Percentiles rank a stretch among this genome's conserved stretches.
Conservation (phyloP, 2,888 invertebrate species). For the Drosophila merina region DNA sequence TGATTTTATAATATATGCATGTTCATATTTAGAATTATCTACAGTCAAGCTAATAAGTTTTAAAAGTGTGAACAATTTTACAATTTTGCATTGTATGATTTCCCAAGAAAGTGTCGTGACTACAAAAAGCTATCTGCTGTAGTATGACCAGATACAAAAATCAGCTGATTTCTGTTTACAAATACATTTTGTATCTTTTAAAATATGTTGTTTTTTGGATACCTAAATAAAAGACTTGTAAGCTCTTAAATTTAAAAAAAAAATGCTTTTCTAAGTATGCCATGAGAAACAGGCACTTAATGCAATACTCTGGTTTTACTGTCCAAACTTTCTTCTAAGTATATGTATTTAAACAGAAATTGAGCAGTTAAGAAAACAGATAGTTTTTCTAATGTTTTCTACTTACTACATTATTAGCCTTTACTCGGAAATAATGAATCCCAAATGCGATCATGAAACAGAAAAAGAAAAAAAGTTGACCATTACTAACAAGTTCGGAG, state of each 20-base stretch:
- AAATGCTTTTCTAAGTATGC: too few species aligned
- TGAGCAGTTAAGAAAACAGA: too few species aligned
- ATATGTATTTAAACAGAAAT: too few species aligned
- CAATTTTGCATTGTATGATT: background rate
- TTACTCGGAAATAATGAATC: slow-evolving; percentile 27
- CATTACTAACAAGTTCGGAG: slow-evolving; percentile 26
- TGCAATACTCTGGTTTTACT: too few species aligned
- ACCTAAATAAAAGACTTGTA: too few species aligned
- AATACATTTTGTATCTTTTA: background rate
- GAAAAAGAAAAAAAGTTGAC: slow-evolving; percentile 38
- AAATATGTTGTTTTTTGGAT: too few species aligned
- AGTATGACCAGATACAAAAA: background rate
- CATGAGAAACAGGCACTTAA: too few species aligned
- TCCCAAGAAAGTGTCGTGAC: background rate
- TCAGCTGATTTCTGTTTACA: background rate
- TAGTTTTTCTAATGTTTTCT: too few species aligned
- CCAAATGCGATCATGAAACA: slow-evolving; percentile 33
- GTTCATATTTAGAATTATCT: background rate
- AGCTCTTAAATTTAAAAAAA: too few species aligned
- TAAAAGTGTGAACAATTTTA: background rate
- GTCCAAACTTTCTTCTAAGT: too few species aligned
- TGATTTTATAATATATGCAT: background rate
- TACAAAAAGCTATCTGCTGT: background rate
- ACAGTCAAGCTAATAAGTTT: background rate
- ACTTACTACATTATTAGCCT: background rate